Percentiles rank a stretch among this genome's conserved stretches.
phyloP scores from a whole-genome alignment of 2,888 invertebrate species.

The Crocallis elinguaria region DNA sequence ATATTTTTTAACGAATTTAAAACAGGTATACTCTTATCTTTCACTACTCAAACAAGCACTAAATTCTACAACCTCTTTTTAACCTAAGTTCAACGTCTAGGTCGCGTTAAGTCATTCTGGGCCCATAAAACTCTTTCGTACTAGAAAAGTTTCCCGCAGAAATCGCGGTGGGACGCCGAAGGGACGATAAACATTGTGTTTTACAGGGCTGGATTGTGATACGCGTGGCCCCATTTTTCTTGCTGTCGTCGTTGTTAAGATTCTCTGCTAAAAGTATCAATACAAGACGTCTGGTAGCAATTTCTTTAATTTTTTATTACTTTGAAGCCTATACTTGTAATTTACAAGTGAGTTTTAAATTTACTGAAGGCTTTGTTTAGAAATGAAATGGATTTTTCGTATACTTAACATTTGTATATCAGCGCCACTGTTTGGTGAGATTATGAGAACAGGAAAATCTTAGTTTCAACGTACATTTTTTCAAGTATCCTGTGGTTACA shows the following conservation, averaged over 20 bases:
- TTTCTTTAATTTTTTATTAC: constrained; percentile 10
- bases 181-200: constrained; percentile 24
- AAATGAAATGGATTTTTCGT: too few species aligned
- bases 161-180: constrained; percentile 12
- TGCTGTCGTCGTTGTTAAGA: not conserved
- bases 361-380: not conserved
- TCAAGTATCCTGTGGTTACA: too few species aligned
- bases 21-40: not conserved
- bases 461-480: too few species aligned
- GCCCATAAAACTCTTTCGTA: constrained; percentile 31
- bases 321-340: not conserved
- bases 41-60: not conserved
- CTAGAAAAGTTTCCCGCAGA: constrained; percentile 37
- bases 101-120: not conserved
- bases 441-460: too few species aligned
- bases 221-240: constrained; percentile 9
- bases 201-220: constrained; percentile 21
- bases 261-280: not conserved
- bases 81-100: constrained; percentile 11
- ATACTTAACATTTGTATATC: too few species aligned
- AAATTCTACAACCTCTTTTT: constrained; percentile 3
- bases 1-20: too few species aligned
- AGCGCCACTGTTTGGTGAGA: too few species aligned
- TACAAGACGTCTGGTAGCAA: not conserved
- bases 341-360: not conserved